These are phyloP conservation scores for Lepidurus packardi DNA, from an alignment of 1,140 invertebrate species.

Conservation along the genomic window DNA sequence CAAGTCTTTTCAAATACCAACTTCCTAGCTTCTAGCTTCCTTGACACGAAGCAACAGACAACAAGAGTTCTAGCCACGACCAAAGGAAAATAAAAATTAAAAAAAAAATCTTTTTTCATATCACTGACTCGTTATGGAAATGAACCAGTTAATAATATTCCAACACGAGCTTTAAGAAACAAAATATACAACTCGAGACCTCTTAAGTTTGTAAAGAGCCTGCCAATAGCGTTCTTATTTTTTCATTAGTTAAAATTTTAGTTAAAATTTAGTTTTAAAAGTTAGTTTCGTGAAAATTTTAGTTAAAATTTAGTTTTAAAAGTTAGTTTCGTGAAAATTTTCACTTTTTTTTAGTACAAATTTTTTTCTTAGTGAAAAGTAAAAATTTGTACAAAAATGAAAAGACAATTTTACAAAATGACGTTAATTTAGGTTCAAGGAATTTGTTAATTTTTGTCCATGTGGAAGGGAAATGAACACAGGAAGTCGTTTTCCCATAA, in stretches of 20 bases:
- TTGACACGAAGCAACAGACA: background rate
- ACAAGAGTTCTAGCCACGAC: background rate
- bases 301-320: too few species aligned
- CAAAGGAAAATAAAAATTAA: background rate
- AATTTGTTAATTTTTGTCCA: background rate
- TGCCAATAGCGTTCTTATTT: too few species aligned
- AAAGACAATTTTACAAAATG: too few species aligned
- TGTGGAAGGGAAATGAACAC: background rate
- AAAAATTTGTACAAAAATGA: too few species aligned
- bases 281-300: too few species aligned
- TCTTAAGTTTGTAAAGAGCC: too few species aligned
- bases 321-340: too few species aligned
- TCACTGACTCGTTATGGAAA: conserved; percentile 15
- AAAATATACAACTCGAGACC: too few species aligned
- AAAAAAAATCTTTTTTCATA: background rate
- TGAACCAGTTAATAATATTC: background rate
- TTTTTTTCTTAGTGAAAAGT: too few species aligned
- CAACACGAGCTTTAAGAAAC: background rate
- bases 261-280: too few species aligned
- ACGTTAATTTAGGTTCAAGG: background rate
- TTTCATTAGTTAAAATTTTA: too few species aligned
- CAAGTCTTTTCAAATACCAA: conserved; percentile 19
- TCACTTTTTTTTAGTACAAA: too few species aligned
- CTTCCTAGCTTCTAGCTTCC: conserved; percentile 11
- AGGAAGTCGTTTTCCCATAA: conserved; percentile 1